Base-by-base conservation (phyloP, 2,113 vertebrate genomes). In the Eonycteris spelaea region DNA sequence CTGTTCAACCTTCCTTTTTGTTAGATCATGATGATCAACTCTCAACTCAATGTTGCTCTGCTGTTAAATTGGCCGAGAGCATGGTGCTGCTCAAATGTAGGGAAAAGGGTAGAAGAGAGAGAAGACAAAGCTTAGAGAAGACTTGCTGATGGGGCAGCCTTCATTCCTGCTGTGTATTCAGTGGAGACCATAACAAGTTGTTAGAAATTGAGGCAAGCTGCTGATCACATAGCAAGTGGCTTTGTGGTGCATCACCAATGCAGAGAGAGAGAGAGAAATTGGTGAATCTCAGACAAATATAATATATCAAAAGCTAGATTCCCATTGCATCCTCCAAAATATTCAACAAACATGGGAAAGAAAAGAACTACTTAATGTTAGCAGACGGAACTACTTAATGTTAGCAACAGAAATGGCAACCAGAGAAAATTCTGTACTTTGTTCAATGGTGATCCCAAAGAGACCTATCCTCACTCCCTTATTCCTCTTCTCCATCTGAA, bases 151-250 rank as follows among this genome's bases (percentile, higher is more conserved):
- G 43, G n/a, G n/a, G 15, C 30, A 51, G 2, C 11, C 28, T 35
- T 35, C 9, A 2, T 16, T 48, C 7, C 7, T 26, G 35, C 28
- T 51, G 33, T 28, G 59, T 22, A 7, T 38, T 33, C 15, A 38
- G 16, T 45, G 18, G 40, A 28, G n/a, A n/a, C 24, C 51, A 40
- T 0, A 0, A 28, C 15, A 48, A 13, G 21, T 5, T 33, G 7
- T 10, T 83, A 68, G 67, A 48, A 5, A 33, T 63, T 14, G 70
- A 51, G 22, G 28, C 13, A 43, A 2, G 3, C 30, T 63, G 35
- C 13, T 79, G 59, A 11, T 48, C 30, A 65, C 33, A 2, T 1
- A 80, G 55, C 55, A 35, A 48, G 10, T 38, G 24, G 28, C 3
- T 18, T 33, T 28, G 9, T 11, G 24, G 38, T 43, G 5, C 28